These are phyloP conservation scores for Bergia sp. DNA, from an alignment of 92 coral and sea anemone species.

Conservation along the genomic window DNA sequence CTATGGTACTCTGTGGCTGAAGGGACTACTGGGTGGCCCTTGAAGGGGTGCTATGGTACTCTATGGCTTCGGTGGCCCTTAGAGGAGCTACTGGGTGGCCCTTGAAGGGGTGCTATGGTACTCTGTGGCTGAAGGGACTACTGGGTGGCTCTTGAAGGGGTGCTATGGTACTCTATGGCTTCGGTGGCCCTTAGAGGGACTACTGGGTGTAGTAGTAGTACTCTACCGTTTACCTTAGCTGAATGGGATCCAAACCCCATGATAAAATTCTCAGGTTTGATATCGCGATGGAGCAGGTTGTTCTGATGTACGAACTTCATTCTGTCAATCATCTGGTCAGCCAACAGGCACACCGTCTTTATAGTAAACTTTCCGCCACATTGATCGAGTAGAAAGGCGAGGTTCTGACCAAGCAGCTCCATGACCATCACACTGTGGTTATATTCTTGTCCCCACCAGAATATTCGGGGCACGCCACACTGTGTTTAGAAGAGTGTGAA, in stretches of 20 bases:
- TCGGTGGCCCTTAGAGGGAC: no score
- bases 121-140: no score
- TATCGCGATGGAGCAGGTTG: slow-evolving; percentile 72
- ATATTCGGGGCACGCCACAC: slow-evolving; percentile 61
- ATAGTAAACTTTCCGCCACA: slow-evolving; percentile 58
- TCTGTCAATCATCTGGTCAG: slow-evolving; percentile 78
- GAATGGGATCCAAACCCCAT: slow-evolving; percentile 64
- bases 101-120: no score
- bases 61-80: no score
- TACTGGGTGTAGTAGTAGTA: background rate
- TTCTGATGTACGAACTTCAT: slow-evolving; percentile 70
- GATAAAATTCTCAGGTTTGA: slow-evolving; percentile 79
- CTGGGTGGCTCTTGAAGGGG: no score
- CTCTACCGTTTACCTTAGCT: slow-evolving; percentile 41
- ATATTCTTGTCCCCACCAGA: slow-evolving; percentile 74
- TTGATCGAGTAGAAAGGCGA: slow-evolving; percentile 57
- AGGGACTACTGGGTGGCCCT: no score
- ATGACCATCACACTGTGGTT: slow-evolving; percentile 67
- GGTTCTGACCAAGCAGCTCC: slow-evolving; percentile 72
- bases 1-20: no score
- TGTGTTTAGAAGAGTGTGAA: background rate
- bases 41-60: no score
- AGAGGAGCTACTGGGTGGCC: no score
- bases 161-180: no score
- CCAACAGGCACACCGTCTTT: slow-evolving; percentile 71